Conservation (phyloP, 2,888 invertebrate species). For the Mythimna ferrago region DNA sequence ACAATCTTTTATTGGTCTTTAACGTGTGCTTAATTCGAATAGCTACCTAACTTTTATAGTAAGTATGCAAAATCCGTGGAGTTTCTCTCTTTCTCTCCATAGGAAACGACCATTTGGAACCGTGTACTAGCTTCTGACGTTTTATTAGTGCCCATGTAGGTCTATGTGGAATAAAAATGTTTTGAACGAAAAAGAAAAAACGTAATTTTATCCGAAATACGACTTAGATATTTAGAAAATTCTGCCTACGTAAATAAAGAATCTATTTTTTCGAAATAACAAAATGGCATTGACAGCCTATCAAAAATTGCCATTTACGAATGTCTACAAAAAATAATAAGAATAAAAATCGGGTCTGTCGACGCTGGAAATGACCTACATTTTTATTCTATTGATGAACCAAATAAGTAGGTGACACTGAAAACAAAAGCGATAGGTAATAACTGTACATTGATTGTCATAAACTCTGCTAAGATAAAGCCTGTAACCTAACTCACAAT, state of each 20-base stretch:
- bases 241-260: no score
- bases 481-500: slow-evolving; percentile 8
- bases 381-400: neutral
- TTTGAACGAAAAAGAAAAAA: no score
- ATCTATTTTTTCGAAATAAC: no score
- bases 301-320: no score
- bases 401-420: neutral
- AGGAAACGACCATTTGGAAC: no score
- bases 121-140: no score
- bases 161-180: no score
- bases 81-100: no score
- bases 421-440: slow-evolving; percentile 17
- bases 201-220: neutral
- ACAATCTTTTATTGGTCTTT: slow-evolving; percentile 13
- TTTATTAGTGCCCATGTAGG: no score
- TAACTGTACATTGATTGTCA: slow-evolving; percentile 2
- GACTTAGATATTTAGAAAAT: neutral
- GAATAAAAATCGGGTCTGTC: neutral
- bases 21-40: neutral
- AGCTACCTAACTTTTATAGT: neutral
- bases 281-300: no score
- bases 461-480: slow-evolving; percentile 14
- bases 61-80: no score
- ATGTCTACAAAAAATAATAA: no score
- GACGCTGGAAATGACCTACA: fast-evolving